phyloP scores from a whole-genome alignment of 2,888 invertebrate genomes.

The Cataglyphis livida region DNA sequence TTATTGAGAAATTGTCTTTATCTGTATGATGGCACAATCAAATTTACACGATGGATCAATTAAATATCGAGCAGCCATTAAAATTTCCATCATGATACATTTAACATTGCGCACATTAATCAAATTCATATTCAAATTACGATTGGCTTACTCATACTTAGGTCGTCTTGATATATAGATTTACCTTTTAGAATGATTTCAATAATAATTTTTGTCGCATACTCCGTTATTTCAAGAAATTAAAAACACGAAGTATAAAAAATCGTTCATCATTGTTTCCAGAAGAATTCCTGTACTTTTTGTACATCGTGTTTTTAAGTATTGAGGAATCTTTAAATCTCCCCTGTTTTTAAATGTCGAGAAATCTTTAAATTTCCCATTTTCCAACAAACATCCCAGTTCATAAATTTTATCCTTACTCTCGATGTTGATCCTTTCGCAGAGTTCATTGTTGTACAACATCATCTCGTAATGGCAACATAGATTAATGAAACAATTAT shows the following conservation, averaged over 20 bases:
- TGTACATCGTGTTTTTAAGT: not conserved
- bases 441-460: constrained; percentile 4
- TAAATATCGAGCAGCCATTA: constrained; percentile 16
- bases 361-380: not conserved
- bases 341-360: not conserved
- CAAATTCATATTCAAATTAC: constrained; percentile 34
- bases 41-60: constrained; percentile 12
- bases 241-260: not conserved
- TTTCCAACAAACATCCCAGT: not conserved
- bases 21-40: not conserved
- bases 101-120: not conserved
- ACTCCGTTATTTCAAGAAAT: constrained; percentile 6
- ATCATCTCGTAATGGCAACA: not conserved
- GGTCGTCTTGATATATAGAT: constrained; percentile 33
- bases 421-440: not conserved
- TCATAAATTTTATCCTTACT: constrained; percentile 2
- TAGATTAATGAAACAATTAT: constrained; percentile 30
- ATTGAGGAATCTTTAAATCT: not conserved
- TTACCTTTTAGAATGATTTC: not conserved
- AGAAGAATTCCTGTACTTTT: not conserved
- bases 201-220: constrained; percentile 7
- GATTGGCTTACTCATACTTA: constrained; percentile 26
- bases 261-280: constrained; percentile 5
- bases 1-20: constrained; percentile 10
- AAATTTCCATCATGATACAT: constrained; percentile 26